These are phyloP conservation scores for Chrysomela aeneicollis DNA, from an alignment of 2,888 invertebrate genomes.

Conservation along the genomic window DNA sequence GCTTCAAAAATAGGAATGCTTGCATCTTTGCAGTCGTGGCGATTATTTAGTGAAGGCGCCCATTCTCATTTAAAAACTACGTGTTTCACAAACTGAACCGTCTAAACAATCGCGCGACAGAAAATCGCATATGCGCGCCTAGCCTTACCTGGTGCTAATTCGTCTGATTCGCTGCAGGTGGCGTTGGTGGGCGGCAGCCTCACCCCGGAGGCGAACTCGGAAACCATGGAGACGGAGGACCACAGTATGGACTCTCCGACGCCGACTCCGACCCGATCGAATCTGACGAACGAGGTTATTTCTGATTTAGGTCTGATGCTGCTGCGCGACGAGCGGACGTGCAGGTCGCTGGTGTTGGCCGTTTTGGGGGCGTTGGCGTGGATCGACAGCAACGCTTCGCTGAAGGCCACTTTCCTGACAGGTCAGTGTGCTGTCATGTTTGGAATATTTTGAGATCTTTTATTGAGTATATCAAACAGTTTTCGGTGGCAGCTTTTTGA, in stretches of 20 bases:
- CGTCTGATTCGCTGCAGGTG: slow-evolving; percentile 53
- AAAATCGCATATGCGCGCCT: too few relatives aligned
- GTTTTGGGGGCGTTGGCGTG: slow-evolving; percentile 77
- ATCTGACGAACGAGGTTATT: slow-evolving; percentile 74
- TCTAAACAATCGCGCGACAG: too few relatives aligned
- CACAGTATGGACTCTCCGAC: slow-evolving; percentile 75
- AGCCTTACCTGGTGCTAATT: not conserved
- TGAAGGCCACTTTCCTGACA: slow-evolving; percentile 76
- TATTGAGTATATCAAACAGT: too few relatives aligned
- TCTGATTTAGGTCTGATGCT: slow-evolving; percentile 81
- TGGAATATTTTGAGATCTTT: too few relatives aligned
- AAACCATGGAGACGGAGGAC: slow-evolving; percentile 72
- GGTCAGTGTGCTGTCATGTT: slow-evolving; percentile 33
- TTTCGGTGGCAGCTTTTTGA: too few relatives aligned
- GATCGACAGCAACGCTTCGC: slow-evolving; percentile 85
- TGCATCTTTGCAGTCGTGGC: too few relatives aligned
- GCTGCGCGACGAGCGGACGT: slow-evolving; percentile 71
- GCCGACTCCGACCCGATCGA: slow-evolving; percentile 60
- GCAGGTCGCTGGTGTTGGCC: slow-evolving; percentile 71
- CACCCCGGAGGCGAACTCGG: slow-evolving; percentile 63
- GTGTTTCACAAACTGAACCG: too few relatives aligned
- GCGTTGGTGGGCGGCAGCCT: slow-evolving; percentile 75
- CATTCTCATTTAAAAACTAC: too few relatives aligned
- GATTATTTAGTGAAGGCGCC: too few relatives aligned
- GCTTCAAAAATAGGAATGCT: too few relatives aligned